Percentiles rank a stretch among this genome's conserved stretches.
Evolutionary conservation across 92 coral and sea anemone species (phyloP).

Genomic region (Zoanthus gigantus): DNA sequence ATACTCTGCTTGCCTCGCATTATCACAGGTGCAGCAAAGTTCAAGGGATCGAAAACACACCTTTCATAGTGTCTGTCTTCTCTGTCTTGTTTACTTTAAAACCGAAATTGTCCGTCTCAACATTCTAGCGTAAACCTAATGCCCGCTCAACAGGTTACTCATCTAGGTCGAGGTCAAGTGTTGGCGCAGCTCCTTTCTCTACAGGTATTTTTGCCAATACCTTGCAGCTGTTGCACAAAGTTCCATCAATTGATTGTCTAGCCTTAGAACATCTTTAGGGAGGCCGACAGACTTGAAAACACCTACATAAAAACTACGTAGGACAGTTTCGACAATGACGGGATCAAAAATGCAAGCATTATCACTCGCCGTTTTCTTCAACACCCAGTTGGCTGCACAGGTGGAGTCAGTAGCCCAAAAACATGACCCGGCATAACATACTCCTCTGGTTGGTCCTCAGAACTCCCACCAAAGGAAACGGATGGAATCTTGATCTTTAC

Average conservation of each 20-base stretch:
- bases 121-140: conserved; percentile 56
- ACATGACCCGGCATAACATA: conserved; percentile 56
- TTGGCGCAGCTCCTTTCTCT: conserved; percentile 53
- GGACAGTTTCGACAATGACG: conserved; percentile 29
- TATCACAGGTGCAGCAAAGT: conserved; percentile 65
- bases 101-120: conserved; percentile 63
- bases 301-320: conserved; percentile 58
- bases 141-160: conserved; percentile 59
- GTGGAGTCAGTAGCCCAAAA: conserved; percentile 72
- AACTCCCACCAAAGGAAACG: conserved; percentile 75
- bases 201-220: conserved; percentile 49
- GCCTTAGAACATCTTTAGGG: not conserved
- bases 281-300: conserved; percentile 35
- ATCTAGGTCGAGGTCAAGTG: conserved; percentile 56
- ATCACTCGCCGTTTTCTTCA: conserved; percentile 54
- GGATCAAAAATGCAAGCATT: conserved; percentile 48
- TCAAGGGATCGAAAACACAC: conserved; percentile 68
- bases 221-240: conserved; percentile 40
- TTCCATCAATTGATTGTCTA: not conserved
- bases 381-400: conserved; percentile 58
- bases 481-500: conserved; percentile 63
- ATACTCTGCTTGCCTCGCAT: conserved; percentile 63
- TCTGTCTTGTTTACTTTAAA: conserved; percentile 56
- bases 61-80: conserved; percentile 69
- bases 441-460: conserved; percentile 48